Evolutionary conservation across 2,797 vertebrate genomes (phyloP), one percentile per base, ranked within the genome.

Genomic region (Darevskia nairensis): DNA sequence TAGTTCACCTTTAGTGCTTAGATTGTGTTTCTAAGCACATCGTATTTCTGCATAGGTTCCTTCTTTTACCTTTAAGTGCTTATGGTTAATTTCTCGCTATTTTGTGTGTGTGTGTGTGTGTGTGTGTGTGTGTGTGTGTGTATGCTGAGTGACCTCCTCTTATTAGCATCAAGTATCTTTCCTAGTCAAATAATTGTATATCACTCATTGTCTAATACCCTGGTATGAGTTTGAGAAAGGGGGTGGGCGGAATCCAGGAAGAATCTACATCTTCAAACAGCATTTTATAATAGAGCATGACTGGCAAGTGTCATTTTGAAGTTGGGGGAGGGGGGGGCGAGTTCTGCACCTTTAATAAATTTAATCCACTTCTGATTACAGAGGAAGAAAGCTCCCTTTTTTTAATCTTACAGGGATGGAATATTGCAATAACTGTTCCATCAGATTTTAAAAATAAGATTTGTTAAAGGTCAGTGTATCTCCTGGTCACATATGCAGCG

Each of bases 401-500:
- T 95, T 97, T 95, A 97, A 97, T 98, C 97, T 97, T 94, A 90
- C 94, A 94, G 95, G 94, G 93, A 93, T 96, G 94, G 95, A 97
- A 97, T 97, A 97, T 97, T 97, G 97, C 97, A 98, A 97, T 97
- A 97, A 97, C 93, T 94, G 91, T 95, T 97, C 96, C 96, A 97
- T 97, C 97, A 97, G 97, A 98, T 98, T 97, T 96, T 96, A 94
- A 95, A 96, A 97, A 96, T 94, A 96, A 97, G 97, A 98, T 97
- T 98, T 97, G 93, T 89, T 96, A 98, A 98, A 98, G 98, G 98
- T 98, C 98, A 98, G 90, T 96, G 92, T 97, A 98, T 98, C 97
- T 98, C 96, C 93, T 95, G 95, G 96, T 95, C 97, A 97, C 97
- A 97, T 97, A 97, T 96, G 97, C 97, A 97, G 97, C 95, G 96